These are phyloP conservation scores for Chelonus insularis DNA, from an alignment of 1,140 invertebrate species.

Conservation along the genomic window DNA sequence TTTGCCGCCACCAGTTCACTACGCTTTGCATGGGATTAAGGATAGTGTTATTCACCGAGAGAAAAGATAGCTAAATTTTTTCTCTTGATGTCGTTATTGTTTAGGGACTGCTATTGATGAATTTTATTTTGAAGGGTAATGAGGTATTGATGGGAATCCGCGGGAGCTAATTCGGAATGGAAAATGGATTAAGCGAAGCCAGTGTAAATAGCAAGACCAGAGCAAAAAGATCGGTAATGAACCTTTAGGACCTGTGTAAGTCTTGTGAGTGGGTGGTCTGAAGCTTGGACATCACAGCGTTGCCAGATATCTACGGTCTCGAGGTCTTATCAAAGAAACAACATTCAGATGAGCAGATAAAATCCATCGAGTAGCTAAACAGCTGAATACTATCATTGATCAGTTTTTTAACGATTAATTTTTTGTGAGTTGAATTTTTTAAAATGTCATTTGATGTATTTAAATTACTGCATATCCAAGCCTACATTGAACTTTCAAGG, in stretches of 20 bases:
- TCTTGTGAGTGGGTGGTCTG: conserved; percentile 22
- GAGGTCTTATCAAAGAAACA: conserved; percentile 7
- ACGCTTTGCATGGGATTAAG: conserved; percentile 15
- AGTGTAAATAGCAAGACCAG: not conserved
- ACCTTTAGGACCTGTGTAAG: conserved; percentile 15
- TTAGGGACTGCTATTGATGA: not conserved
- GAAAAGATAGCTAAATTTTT: too few relatives aligned
- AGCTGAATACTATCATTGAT: conserved; percentile 17
- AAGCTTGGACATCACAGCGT: conserved; percentile 5
- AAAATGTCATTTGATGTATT: not conserved
- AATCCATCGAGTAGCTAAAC: conserved; percentile 19
- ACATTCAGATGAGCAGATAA: conserved; percentile 14
- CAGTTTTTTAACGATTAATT: not conserved
- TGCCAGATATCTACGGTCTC: conserved; percentile 2
- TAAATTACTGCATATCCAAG: too few relatives aligned
- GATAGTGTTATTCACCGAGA: not conserved
- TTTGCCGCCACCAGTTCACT: conserved; percentile 22
- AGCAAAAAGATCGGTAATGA: conserved; percentile 11
- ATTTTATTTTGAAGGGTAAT: not conserved
- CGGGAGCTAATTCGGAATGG: not conserved
- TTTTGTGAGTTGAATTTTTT: not conserved
- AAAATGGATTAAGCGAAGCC: not conserved
- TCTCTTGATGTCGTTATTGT: too few relatives aligned
- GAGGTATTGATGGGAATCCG: not conserved
- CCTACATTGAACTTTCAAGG: too few relatives aligned